Percentiles rank a stretch among this genome's conserved stretches.
Evolutionary conservation across 2,797 vertebrate species (phyloP).

Genomic region (Enteromius radiatus): DNA sequence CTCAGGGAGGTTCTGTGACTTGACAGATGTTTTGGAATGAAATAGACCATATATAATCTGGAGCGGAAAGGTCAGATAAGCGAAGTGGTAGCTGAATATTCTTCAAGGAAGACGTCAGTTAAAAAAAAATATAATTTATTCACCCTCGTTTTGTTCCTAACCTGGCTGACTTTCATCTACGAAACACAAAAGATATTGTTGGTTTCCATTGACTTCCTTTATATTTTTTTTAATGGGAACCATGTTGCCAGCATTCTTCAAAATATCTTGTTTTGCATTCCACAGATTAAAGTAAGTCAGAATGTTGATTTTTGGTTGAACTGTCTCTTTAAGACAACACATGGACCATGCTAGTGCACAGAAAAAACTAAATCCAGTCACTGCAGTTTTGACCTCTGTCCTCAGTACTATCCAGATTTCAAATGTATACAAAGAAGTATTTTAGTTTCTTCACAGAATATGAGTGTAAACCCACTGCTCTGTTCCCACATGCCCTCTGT

Average conservation of each 20-base stretch:
- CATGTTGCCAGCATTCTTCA: not conserved
- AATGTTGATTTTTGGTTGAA: not conserved
- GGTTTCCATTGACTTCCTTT: not conserved
- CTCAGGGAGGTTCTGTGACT: constrained; percentile 9
- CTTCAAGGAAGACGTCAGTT: not conserved
- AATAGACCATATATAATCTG: constrained; percentile 43
- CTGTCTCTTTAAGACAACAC: not conserved
- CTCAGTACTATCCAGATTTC: not conserved
- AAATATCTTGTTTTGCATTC: not conserved
- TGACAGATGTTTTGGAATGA: constrained; percentile 40
- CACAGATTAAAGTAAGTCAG: not conserved
- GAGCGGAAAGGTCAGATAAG: constrained; percentile 41
- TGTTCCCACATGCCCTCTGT: constrained; percentile 20
- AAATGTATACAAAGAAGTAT: not conserved
- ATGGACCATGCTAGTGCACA: constrained; percentile 17
- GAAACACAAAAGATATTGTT: not conserved
- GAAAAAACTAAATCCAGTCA: not conserved
- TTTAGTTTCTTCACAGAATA: not conserved
- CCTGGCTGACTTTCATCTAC: not conserved
- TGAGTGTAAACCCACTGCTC: constrained; percentile 6
- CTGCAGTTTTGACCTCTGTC: not conserved
- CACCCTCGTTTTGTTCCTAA: not conserved
- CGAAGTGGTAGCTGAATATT: constrained; percentile 24
- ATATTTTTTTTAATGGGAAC: not conserved
- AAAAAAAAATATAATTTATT: not conserved